A percentile compares a stretch with the other conserved stretches of the same genome.
Conservation (phyloP, 1,140 invertebrate genomes). For the Lepidurus couesii region DNA sequence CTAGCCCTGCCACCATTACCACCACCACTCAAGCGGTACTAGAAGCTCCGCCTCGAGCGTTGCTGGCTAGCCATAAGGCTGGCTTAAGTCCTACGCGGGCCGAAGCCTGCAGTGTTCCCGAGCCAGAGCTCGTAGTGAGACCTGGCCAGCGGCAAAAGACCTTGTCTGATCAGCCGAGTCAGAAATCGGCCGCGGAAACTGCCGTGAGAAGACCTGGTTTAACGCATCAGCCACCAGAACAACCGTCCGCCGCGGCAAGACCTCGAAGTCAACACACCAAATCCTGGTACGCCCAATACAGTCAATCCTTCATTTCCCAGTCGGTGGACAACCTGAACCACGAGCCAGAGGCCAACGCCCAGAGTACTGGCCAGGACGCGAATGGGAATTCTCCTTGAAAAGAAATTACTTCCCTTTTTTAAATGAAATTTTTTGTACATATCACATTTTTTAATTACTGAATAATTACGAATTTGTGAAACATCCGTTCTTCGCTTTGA, state of each 20-base stretch:
- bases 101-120: conserved; percentile 16
- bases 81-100: background rate
- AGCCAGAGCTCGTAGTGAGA: conserved; percentile 30
- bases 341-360: background rate
- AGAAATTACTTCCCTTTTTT: background rate
- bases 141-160: conserved; percentile 39
- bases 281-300: conserved; percentile 37
- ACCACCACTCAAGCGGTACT: conserved; percentile 9
- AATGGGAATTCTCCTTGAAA: background rate
- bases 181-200: background rate
- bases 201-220: background rate
- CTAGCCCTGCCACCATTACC: background rate
- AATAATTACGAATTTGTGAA: background rate
- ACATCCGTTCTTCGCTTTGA: too few relatives aligned
- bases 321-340: conserved; percentile 32
- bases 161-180: background rate
- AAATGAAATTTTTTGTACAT: background rate
- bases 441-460: background rate
- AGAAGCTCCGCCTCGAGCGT: background rate
- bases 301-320: conserved; percentile 36
- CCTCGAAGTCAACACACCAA: conserved; percentile 29
- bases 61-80: background rate
- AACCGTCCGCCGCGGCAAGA: background rate
- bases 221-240: background rate
- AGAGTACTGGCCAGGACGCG: background rate